Evolutionary conservation across 2,797 vertebrate genomes (phyloP), one percentile per base, ranked within the genome.

Genomic region (Leptatherina wallacei): DNA sequence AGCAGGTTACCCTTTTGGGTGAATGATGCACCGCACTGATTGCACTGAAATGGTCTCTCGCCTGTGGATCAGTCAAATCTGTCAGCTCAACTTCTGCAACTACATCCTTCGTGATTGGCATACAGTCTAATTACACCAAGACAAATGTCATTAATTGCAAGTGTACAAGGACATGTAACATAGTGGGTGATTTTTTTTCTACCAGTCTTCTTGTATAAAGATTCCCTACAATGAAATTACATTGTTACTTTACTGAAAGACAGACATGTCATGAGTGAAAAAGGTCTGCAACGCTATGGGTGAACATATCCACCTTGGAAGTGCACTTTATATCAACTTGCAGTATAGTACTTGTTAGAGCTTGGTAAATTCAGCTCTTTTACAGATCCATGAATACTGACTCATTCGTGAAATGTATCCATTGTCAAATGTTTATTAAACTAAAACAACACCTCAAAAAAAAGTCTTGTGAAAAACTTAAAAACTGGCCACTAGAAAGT

Each of bases 1-100:
- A 98, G 95, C 72, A 99, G 94, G 91, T 98, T 99, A 57, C 97
- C 97, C 89, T 99, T 99, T 92, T 99, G 97, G 30, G 97, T 99
- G 90, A 99, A 99, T 82, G 97, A 99, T 78, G 97, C 97, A 0
- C 97, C 97, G 4, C 97, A 99, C 93, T 98, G 97, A 94, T 98
- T 98, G 93, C 97, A 99, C 85, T 99, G 97, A 94, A 99, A 99
- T 6, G 97, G 97, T 63, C 97, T 93, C 84, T 99, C 97, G 77
- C 97, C 97, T 99, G 88, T 32, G 63, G 83, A 83, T 36, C 78
- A 70, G 89, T 59, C 14, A 83, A 70, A 86, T 32, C 61, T 42
- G 44, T 88, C 30, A 86, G 62, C 27, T 22, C 42, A 72, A 52
- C 38, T 49, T 54, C 24, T 66, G 40, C 33, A 52, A 7, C 5